These are phyloP conservation scores for Scolopax rusticola DNA, from an alignment of 2,797 vertebrate species.

Conservation along the genomic window DNA sequence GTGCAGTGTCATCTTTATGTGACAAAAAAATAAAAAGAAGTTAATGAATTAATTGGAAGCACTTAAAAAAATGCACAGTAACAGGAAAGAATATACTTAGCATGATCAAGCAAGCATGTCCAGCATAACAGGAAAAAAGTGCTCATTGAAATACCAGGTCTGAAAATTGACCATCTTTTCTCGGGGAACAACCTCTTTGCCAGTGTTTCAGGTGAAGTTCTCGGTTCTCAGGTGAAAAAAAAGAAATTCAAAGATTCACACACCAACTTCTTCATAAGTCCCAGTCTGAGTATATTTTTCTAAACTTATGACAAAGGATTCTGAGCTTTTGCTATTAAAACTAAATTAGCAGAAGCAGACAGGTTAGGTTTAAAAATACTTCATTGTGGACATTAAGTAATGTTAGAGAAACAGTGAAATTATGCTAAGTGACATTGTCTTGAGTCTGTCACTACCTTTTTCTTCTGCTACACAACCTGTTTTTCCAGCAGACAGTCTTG, in stretches of 20 bases:
- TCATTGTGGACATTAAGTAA: conserved; percentile 26
- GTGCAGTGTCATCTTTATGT: background rate
- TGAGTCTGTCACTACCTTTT: conserved; percentile 35
- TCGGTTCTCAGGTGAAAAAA: background rate
- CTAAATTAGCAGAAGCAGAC: conserved; percentile 10
- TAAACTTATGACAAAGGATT: background rate
- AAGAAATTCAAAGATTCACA: background rate
- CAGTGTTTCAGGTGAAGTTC: background rate
- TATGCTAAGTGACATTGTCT: conserved; percentile 19
- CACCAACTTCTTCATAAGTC: background rate
- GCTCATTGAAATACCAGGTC: background rate
- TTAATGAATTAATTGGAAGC: background rate
- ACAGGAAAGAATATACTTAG: background rate
- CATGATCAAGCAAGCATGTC: background rate
- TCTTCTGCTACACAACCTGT: background rate
- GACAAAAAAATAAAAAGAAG: background rate
- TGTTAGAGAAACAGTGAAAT: conserved; percentile 35
- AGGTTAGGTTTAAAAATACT: conserved; percentile 12
- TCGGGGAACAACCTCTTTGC: background rate
- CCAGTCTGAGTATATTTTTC: background rate
- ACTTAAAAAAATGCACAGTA: background rate
- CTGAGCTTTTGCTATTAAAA: background rate
- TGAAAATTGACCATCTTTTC: background rate
- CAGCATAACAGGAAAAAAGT: background rate
- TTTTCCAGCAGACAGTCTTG: conserved; percentile 22